Conservation (phyloP, 2,113 vertebrate species). For the Dasyurus viverrinus region DNA sequence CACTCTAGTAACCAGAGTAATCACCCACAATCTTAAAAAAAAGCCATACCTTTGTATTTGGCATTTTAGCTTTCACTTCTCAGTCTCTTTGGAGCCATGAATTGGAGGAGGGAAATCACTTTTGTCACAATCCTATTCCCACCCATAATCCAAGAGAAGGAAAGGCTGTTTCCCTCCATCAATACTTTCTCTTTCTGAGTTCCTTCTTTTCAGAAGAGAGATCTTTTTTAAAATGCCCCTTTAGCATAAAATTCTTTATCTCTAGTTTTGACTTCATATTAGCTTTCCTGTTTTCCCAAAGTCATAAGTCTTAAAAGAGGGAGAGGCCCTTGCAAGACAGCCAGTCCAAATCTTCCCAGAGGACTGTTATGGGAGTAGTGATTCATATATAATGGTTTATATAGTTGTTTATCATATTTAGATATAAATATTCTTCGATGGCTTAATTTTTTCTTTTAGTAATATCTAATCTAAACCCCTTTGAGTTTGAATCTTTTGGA, state of each 20-base stretch:
- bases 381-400: neutral
- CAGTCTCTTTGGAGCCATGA: neutral
- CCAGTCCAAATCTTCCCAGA: neutral
- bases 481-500: neutral
- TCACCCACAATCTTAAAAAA: neutral
- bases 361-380: neutral
- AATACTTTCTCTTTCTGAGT: neutral
- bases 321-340: neutral
- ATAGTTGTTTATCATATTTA: neutral
- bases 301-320: neutral
- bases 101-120: neutral
- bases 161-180: neutral
- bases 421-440: neutral
- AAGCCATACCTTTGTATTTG: neutral
- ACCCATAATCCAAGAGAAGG: neutral
- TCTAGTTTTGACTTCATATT: neutral
- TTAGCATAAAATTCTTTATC: neutral
- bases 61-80: neutral
- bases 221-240: neutral
- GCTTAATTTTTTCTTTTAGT: neutral
- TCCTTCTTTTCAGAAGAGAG: neutral
- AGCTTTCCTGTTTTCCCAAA: neutral
- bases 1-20: neutral
- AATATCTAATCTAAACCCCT: neutral
- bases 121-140: neutral